Evolutionary conservation across 2,888 invertebrate genomes (phyloP), one percentile per base, ranked within the genome.

Genomic region (Sarcophaga variegata): DNA sequence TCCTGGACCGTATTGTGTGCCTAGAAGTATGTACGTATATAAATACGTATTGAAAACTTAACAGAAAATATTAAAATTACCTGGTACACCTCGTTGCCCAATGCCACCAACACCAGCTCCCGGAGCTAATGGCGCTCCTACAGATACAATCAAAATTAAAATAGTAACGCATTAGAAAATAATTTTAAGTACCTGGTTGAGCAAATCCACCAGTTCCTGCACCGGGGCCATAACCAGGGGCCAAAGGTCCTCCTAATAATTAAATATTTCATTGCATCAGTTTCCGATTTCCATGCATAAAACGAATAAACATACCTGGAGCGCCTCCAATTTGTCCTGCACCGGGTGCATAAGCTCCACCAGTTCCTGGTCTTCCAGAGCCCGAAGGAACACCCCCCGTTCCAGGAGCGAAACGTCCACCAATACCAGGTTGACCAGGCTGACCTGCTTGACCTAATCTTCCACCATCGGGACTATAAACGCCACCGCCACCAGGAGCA

Each of bases 1-100:
- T 12, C 47, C 64, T 17, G 77, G 74, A 47, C 17, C 47, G 20
- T 63, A 37, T 54, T 54, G 54, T 12, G 54, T 4, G 54, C 54
- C 54, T 54, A 54, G 54, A 54, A 54, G 17, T 54, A 54, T 54
- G 17, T 54, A 12, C 4, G 17, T 14, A 17, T 37, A 10, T 37
- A 37, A 37, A 37, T 37, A 37, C 2, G 37, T 8, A 10, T 10
- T 2, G 37, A 37, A 37, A 37, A 37, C 37, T 37, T 37, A 37
- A 37, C 8, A 37, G 37, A 37, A 37, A 54, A 54, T 54, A 54
- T 54, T 17, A 14, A 14, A 37, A 20, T 8, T 47, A 45, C 62
- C 74, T 37, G 45, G 60, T 37, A 10, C 66, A 22, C 86, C 80
- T 74, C 66, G 45, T 22, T 63, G 80, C 62, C 81, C 77, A 3